phyloP scores from a whole-genome alignment of 30 jellyfish, hydroid and myxozoan genomes.

The Hydractinia echinata region DNA sequence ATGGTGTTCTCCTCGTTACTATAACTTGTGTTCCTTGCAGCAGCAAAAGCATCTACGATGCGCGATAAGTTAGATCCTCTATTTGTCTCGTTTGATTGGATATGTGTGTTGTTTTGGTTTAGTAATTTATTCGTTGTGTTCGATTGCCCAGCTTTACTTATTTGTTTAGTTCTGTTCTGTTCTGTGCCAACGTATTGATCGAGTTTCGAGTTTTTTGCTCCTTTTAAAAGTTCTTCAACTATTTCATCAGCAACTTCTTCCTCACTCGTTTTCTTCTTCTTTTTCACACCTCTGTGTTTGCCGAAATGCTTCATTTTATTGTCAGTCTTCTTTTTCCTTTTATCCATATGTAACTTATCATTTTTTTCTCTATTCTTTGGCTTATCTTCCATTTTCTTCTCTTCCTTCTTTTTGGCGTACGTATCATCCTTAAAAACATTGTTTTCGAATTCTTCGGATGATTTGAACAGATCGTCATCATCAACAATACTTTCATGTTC shows the following conservation, averaged over 20 bases:
- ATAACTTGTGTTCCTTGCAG: slow-evolving; percentile 13
- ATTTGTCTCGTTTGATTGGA: not conserved
- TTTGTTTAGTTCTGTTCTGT: not conserved
- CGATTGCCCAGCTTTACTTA: not conserved
- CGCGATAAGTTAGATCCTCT: not conserved
- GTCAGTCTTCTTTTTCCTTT: slow-evolving; percentile 42
- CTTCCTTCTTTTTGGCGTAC: not conserved
- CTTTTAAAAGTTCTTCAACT: not conserved
- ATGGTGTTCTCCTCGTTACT: slow-evolving; percentile 34
- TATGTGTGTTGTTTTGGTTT: not conserved
- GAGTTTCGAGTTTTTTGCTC: no score
- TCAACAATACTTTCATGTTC: slow-evolving; percentile 37
- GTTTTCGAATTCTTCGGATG: slow-evolving; percentile 59
- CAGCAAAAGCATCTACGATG: not conserved
- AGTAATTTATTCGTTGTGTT: not conserved
- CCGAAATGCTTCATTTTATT: not conserved
- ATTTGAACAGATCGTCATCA: slow-evolving; percentile 24
- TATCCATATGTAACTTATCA: slow-evolving; percentile 11
- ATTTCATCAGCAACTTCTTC: slow-evolving; percentile 18
- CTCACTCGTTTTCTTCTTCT: slow-evolving; percentile 21
- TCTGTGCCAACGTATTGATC: not conserved
- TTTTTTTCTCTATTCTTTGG: not conserved
- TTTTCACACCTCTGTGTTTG: not conserved
- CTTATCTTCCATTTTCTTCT: not conserved
- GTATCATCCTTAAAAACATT: slow-evolving; percentile 33